Base-by-base conservation (phyloP, 37 sponge, comb jelly and placozoan species). In the Chondrilla cf. caribensis region DNA sequence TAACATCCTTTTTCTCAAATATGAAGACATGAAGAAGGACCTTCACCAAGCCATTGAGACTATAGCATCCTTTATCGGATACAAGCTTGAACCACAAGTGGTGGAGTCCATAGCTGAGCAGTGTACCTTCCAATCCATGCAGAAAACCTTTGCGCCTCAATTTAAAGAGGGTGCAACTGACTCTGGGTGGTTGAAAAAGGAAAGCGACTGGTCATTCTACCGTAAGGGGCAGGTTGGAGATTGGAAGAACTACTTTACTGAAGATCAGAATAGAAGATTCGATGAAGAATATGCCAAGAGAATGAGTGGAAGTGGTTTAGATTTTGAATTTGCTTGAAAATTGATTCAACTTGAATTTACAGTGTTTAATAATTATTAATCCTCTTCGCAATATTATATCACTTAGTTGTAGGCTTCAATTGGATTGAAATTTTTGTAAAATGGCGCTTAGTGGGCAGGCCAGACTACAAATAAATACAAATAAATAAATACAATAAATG, bases 21-120 rank as follows among this genome's bases (percentile, higher is more conserved):
- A 80, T 32, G 89, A 88, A 73, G 89, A 88, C 66, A 83, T 88
- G 89, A 79, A 82, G 79, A 78, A 57, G 22, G 87, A 87, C 77
- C 83, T 47, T 18, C 77, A 0, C 22, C 0, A 42, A 32, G 67
- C 79, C 36, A 60, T 87, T 2, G 22, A 22, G 9, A n/a, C 19
- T 25, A 78, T 87, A 21, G 79, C 83, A 25, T 22, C 29, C 21
- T 87, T 87, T 43, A 78, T 84, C 47, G 89, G 85, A 25, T 71
- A 70, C 21, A 0, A 58, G 42, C 14, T 89, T 39, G n/a, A 36
- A 21, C 42, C 51, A 28, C 84, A 84, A 3, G 36, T 81, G 14
- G 32, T 89, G 24, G 82, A 59, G 0, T 38, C 59, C 11, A 67
- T 89, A 9, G 64, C 36, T 17, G 54, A 81, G 40, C 38, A 33